Base-by-base conservation (phyloP, 2,888 invertebrate genomes). In the Gibbula magus region DNA sequence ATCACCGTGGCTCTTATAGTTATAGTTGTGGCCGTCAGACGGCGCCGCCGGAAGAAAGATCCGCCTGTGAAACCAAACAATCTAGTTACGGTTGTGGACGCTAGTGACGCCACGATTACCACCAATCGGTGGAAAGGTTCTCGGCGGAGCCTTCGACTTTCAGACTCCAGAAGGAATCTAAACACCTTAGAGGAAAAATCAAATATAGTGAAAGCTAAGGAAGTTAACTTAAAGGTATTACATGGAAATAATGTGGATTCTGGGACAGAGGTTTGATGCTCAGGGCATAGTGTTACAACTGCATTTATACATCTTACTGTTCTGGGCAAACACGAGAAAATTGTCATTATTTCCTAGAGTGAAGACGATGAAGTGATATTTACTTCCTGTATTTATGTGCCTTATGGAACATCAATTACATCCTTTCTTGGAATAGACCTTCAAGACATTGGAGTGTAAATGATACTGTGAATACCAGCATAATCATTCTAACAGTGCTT, bases 201-300 rank as follows among this genome's bases (percentile, higher is more conserved):
- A 51, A 84, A 83, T 25, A 61, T 81, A 8, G 77, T 83, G n/a
- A 82, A 81, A 78, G 66, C 81, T 22, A 85, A 85, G 78, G 81
- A 83, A 18, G 74, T 76, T 22, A 84, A 83, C 74, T 35, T 82
- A 52, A 25, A 56, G 53, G 66, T 74, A 10, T 53, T 76, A n/a
- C 39, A 82, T 52, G 82, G 79, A 22, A 75, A 66, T 25, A 80
- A 82, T 74, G 61, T 67, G 22, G 81, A 81, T 18, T 45, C 54
- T 74, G 84, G 84, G 32, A 85, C 84, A 51, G 84, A 85, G 76
- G 84, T 85, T 56, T 85, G 79, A 82, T 79, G 54, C 52, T 29
- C n/a, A 7, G 20, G n/a, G 16, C 13, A 56, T 75, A 29, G 13
- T 7, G 8, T 56, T 35, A 45, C 45, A 45, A 45, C 4, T 45